A percentile compares a stretch with the other conserved stretches of the same genome.
Evolutionary conservation across 2,113 vertebrate species (phyloP).

Genomic region (Alligator sinensis): DNA sequence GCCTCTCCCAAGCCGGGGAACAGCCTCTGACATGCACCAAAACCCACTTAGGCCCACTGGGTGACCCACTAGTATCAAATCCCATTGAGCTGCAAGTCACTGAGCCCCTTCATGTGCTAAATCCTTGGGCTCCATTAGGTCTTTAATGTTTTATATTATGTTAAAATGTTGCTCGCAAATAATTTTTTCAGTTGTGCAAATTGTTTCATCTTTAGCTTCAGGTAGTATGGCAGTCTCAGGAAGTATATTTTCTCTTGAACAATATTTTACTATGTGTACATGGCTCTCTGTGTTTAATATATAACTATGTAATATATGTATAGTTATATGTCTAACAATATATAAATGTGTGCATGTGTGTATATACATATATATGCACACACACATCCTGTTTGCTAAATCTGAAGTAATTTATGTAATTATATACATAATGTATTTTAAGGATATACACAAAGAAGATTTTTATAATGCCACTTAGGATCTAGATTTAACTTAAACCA

Average conservation of each 20-base stretch:
- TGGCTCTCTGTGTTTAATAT: neutral
- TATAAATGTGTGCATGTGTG: neutral
- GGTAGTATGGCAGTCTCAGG: neutral
- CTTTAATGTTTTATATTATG: neutral
- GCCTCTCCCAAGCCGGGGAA: no score
- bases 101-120: neutral
- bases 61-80: neutral
- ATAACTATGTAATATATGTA: neutral
- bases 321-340: neutral
- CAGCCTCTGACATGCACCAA: neutral
- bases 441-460: slow-evolving; percentile 81
- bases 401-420: slow-evolving; percentile 76
- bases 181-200: neutral
- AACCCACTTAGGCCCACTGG: neutral
- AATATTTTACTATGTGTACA: neutral
- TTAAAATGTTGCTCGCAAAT: neutral
- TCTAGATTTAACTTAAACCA: slow-evolving; percentile 84
- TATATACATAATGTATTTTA: slow-evolving; percentile 81
- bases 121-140: neutral
- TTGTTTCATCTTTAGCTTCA: neutral
- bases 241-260: neutral
- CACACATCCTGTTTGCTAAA: slow-evolving; percentile 77
- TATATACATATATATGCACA: neutral
- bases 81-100: neutral
- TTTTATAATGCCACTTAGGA: slow-evolving; percentile 80